Base-by-base conservation (phyloP, 2,113 vertebrate genomes). In the Podarcis muralis region DNA sequence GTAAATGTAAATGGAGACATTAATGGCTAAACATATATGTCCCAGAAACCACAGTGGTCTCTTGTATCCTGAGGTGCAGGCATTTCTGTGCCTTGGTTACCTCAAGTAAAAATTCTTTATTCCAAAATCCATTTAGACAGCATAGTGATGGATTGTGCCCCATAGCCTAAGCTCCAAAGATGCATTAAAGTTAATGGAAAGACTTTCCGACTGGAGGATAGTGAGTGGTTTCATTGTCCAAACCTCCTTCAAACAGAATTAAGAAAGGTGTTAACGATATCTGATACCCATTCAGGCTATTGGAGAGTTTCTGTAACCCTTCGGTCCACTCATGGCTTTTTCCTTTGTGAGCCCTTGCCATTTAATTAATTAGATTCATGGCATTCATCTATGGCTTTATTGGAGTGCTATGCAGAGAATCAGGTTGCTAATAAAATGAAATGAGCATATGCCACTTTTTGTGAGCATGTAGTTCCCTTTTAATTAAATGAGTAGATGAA, bases 371-470 rank as follows among this genome's bases (percentile, higher is more conserved):
- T 0, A 89, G 74, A 89, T 90, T 89, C 81, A 77, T 86, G 91
- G 83, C 83, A 90, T 91, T 94, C 90, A 77, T 84, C 92, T 71
- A 85, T 75, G 16, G 86, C 89, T 85, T 90, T 85, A 91, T 88
- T 90, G 74, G 1, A 89, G 77, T 74, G 69, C 71, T 0, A 0
- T 48, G 85, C 81, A 68, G 85, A 57, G 72, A 93, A 59, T 80
- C 75, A 37, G 5, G 79, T 83, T 81, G 43, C 27, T 92, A 79
- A 81, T 1, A 83, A 91, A 92, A 92, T 79, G 89, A 83, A 91
- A 94, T 87, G 83, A 72, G 74, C 79, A 23, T 0, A 3, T 81
- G 23, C 81, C 88, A 30, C 83, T 82, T 43, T 86, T 86, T 93
- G 91, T 88, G 81, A 88, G 83, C n/a, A 87, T 94, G 81, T 62